These are phyloP conservation scores for Luidia sarsii DNA, from an alignment of 53 echinoderm and acorn worm species.

Conservation along the genomic window DNA sequence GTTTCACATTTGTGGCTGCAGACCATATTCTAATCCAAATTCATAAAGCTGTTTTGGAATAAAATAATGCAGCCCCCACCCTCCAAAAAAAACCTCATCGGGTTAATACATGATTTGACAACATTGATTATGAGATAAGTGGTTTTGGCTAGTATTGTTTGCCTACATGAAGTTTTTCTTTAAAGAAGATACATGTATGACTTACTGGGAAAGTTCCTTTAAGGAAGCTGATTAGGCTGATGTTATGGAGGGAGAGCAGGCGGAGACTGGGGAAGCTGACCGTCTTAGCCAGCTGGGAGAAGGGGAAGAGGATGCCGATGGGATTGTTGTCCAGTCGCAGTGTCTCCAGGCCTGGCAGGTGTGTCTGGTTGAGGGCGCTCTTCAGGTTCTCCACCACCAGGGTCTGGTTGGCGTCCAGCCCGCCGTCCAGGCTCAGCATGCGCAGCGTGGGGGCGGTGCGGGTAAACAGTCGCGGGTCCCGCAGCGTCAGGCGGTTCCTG, in stretches of 20 bases:
- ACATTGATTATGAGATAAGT: too few species aligned
- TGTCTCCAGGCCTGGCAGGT: slow-evolving; percentile 41
- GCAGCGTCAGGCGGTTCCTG: slow-evolving; percentile 45
- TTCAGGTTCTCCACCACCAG: slow-evolving; percentile 26
- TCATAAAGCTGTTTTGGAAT: too few species aligned
- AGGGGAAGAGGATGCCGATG: slow-evolving; percentile 36
- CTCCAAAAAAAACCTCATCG: too few species aligned
- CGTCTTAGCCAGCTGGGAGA: slow-evolving; percentile 14
- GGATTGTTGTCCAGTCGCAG: slow-evolving; percentile 72
- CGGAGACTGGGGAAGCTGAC: not conserved
- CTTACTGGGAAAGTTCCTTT: slow-evolving; percentile 43
- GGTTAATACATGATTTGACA: too few species aligned
- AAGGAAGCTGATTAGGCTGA: slow-evolving; percentile 33
- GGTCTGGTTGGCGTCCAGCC: slow-evolving; percentile 40
- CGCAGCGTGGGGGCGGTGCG: slow-evolving; percentile 38
- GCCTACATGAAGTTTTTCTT: too few species aligned
- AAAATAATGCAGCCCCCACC: too few species aligned
- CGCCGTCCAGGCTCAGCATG: slow-evolving; percentile 64
- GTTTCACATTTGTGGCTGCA: too few species aligned
- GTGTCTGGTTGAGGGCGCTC: slow-evolving; percentile 27
- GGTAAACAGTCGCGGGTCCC: slow-evolving; percentile 12
- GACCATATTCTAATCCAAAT: too few species aligned
- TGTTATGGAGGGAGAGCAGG: slow-evolving; percentile 57
- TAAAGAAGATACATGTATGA: too few species aligned
- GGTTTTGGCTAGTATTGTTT: too few species aligned